phyloP scores from a whole-genome alignment of 2,888 invertebrate genomes.

The Chymomyza procnemis region DNA sequence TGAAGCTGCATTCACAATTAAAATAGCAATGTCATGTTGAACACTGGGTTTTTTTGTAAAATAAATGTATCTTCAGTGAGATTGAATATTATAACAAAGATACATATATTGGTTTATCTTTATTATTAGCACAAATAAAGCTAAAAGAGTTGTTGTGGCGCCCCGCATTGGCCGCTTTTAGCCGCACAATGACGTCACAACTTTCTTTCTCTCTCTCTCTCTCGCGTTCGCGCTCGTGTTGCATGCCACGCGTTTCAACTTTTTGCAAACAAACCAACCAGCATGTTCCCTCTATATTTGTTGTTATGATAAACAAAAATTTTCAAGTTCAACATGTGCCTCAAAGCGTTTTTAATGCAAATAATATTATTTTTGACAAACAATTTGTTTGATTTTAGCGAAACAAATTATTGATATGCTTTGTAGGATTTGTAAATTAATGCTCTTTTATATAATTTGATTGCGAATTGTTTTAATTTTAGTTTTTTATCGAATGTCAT shows the following conservation, averaged over 20 bases:
- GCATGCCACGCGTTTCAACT: constrained; percentile 5
- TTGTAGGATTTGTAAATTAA: constrained; percentile 34
- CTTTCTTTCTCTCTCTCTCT: background rate
- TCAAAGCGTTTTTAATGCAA: constrained; percentile 40
- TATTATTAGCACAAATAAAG: background rate
- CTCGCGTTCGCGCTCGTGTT: constrained; percentile 17
- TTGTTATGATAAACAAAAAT: constrained; percentile 33
- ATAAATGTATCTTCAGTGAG: background rate
- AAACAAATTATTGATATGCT: background rate
- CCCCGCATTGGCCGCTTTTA: constrained; percentile 4
- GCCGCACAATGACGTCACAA: background rate
- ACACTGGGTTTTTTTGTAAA: background rate
- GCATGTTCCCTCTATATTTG: background rate
- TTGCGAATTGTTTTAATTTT: background rate
- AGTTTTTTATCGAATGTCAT: background rate
- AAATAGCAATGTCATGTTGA: background rate
- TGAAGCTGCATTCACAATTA: background rate
- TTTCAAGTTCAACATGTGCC: constrained; percentile 53
- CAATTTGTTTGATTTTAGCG: constrained; percentile 19
- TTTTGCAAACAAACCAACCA: background rate
- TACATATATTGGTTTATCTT: too few relatives aligned
- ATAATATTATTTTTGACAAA: constrained; percentile 31
- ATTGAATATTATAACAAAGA: background rate
- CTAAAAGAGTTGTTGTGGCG: background rate
- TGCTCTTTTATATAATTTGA: constrained; percentile 27